phyloP scores from a whole-genome alignment of 2,888 invertebrate species.

The Carcina quercana region DNA sequence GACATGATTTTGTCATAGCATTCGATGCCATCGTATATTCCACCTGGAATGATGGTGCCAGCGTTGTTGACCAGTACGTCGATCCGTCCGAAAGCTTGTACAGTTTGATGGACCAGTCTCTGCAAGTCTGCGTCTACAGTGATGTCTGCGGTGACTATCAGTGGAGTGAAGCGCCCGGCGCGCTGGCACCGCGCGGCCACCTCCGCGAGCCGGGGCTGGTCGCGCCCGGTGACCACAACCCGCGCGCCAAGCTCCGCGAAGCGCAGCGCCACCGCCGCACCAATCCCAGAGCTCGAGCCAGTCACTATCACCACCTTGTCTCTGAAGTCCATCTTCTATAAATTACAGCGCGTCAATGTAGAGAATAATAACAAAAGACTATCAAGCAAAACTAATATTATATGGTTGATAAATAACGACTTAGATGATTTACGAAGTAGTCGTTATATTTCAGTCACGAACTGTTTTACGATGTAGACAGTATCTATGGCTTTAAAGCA shows the following conservation, averaged over 20 bases:
- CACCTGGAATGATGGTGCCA: constrained; percentile 12
- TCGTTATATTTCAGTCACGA: too few species aligned
- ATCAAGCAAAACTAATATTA: too few species aligned
- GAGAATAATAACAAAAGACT: too few species aligned
- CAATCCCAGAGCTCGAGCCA: constrained; percentile 20
- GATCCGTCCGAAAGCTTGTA: constrained; percentile 16
- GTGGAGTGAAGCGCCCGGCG: constrained; percentile 12
- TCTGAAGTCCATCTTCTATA: constrained; percentile 6
- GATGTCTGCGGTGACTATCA: constrained; percentile 12
- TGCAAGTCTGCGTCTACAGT: constrained; percentile 14
- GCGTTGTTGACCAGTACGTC: constrained; percentile 22
- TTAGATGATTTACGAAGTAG: too few species aligned
- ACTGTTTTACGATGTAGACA: too few species aligned
- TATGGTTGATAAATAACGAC: too few species aligned
- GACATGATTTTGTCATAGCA: constrained; percentile 16
- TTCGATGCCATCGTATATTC: constrained; percentile 11
- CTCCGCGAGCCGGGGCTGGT: constrained; percentile 13
- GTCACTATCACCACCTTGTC: constrained; percentile 14
- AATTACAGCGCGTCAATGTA: too few species aligned
- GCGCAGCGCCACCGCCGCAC: constrained; percentile 15
- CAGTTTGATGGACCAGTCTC: constrained; percentile 15
- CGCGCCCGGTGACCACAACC: constrained; percentile 15
- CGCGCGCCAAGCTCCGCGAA: constrained; percentile 16
- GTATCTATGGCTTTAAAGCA: too few species aligned
- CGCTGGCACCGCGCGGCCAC: constrained; percentile 8